Conservation (phyloP, 2,888 invertebrate genomes). For the Netelia inedita region DNA sequence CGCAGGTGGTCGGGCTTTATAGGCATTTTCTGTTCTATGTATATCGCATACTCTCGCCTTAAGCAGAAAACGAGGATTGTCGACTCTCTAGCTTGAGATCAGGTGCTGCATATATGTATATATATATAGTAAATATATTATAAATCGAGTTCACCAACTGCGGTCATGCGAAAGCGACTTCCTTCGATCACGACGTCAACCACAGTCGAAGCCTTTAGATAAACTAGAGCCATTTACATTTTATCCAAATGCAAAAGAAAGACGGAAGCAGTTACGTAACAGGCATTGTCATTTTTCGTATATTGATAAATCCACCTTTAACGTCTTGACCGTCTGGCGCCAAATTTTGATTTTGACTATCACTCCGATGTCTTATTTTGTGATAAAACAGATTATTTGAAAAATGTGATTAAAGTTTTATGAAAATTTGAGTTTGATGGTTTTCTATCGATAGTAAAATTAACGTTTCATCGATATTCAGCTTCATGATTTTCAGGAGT, state of each 20-base stretch:
- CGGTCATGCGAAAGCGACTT: constrained; percentile 83
- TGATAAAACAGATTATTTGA: neutral
- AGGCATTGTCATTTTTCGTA: constrained; percentile 44
- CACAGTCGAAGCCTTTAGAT: constrained; percentile 58
- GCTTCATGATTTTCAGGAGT: too few relatives aligned
- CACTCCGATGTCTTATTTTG: neutral
- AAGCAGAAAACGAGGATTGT: constrained; percentile 65
- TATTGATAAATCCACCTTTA: neutral
- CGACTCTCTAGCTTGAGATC: constrained; percentile 25
- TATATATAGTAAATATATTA: constrained; percentile 41
- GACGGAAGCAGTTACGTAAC: constrained; percentile 69
- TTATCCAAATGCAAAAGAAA: constrained; percentile 61
- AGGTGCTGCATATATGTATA: constrained; percentile 24
- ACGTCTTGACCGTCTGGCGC: too few relatives aligned
- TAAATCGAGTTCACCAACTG: constrained; percentile 66
- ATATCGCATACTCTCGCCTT: constrained; percentile 58
- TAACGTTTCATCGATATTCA: too few relatives aligned
- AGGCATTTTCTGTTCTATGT: constrained; percentile 55
- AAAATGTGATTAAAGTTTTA: too few relatives aligned
- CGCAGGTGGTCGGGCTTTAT: constrained; percentile 68
- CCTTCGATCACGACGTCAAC: constrained; percentile 73
- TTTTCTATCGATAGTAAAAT: too few relatives aligned
- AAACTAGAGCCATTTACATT: constrained; percentile 65
- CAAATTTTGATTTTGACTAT: too few relatives aligned
- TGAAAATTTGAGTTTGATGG: too few relatives aligned